Percentiles rank a stretch among this genome's conserved stretches.
These are phyloP conservation scores for Kryphioiulus occultus DNA, from an alignment of 2,888 invertebrate genomes.

Conservation along the genomic window DNA sequence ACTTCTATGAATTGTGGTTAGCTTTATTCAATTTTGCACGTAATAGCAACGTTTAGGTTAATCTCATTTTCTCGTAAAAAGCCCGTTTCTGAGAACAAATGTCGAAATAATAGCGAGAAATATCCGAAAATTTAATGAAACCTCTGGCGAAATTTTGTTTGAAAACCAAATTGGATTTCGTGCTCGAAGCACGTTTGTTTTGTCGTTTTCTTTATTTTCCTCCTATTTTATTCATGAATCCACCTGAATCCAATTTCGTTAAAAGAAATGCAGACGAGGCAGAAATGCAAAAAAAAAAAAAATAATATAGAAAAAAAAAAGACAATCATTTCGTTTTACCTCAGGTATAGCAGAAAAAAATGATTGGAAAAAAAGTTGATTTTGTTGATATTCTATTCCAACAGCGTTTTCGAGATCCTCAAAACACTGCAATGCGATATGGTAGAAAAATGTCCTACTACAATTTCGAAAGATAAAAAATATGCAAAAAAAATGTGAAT, in stretches of 20 bases:
- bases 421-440: too few species aligned
- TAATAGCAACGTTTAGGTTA: not conserved
- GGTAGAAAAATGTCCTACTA: too few species aligned
- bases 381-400: conserved; percentile 3
- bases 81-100: not conserved
- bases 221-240: conserved; percentile 3
- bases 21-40: not conserved
- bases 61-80: not conserved
- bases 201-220: not conserved
- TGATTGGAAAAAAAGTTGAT: not conserved
- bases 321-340: conserved; percentile 12
- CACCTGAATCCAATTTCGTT: not conserved
- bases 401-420: not conserved
- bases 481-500: too few species aligned
- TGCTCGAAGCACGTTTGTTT: not conserved
- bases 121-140: not conserved
- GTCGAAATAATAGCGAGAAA: not conserved
- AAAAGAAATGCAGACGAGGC: not conserved
- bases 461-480: too few species aligned
- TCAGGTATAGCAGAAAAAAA: not conserved
- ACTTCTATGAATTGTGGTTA: not conserved
- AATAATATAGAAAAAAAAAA: not conserved
- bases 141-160: not conserved
- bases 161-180: conserved; percentile 23
- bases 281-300: not conserved